Base-by-base conservation (phyloP, 2,888 invertebrate species). In the Rhingia rostrata region DNA sequence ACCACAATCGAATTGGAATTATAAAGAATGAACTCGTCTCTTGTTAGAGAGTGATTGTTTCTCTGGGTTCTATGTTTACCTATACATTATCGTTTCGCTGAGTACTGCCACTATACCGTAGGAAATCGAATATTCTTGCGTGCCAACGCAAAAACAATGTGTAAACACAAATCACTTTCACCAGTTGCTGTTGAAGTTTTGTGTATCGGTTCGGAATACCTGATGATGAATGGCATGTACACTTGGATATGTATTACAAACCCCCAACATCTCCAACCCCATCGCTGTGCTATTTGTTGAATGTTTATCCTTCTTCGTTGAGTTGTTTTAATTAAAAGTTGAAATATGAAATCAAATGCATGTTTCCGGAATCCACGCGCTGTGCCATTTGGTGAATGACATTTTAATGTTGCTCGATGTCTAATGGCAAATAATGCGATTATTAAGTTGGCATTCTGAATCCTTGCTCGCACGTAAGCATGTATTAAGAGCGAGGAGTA, bases 301-400 rank as follows among this genome's bases (percentile, higher is more conserved):
- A 69, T 84, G 75, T 58, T 64, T 39, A 12, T 61, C 49, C 43
- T 45, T 61, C 45, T 49, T 12, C 5, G 32, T 35, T 49, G 10
- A 10, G 32, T 43, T 61, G 51, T 12, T 84, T 74, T 79, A 74
- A 79, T 84, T 79, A 79, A 79, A 80, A 84, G 63, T 80, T 75
- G 64, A 80, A 74, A 84, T 61, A 75, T 84, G 70, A 61, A 80
- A 84, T 80, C 80, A 80, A 84, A 60, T 70, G 74, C 74, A 74
- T 75, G 80, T 70, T 75, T 79, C 53, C 79, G 74, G 43, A 54
- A 22, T 22, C 22, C 22, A 22, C 61, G 43, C 64, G 61, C 43
- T 45, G 84, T 80, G 74, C 74, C 84, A 79, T 80, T 80, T 84
- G 41, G 84, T 60, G 84, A 61, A 80, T 80, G 75, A 75, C 80